phyloP scores from a whole-genome alignment of 2,113 vertebrate genomes.

The Prinia subflava region DNA sequence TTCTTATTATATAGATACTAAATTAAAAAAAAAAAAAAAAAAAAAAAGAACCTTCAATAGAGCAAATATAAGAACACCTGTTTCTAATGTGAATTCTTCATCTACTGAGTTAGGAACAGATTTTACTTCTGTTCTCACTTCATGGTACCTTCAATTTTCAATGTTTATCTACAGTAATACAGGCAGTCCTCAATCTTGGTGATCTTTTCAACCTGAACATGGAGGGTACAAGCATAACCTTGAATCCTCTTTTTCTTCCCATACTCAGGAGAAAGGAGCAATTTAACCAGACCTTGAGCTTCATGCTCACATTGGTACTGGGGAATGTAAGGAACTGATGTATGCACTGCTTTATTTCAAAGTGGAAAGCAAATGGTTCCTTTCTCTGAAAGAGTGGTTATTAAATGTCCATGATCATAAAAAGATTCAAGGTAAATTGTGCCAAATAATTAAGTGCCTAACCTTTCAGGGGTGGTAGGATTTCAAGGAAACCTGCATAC shows the following conservation, averaged over 20 bases:
- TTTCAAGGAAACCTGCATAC: not conserved
- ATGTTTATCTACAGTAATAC: not conserved
- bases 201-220: not conserved
- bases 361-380: not conserved
- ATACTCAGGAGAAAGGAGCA: not conserved
- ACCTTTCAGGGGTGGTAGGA: not conserved
- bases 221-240: not conserved
- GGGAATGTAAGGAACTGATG: not conserved
- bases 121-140: not conserved
- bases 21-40: not conserved
- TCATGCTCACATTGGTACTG: not conserved
- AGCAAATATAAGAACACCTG: not conserved
- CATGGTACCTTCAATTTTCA: not conserved
- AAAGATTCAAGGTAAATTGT: not conserved
- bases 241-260: not conserved
- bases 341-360: not conserved
- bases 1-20: not conserved
- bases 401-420: not conserved
- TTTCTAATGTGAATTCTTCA: not conserved
- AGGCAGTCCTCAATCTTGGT: not conserved
- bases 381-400: not conserved
- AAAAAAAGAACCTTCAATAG: not conserved
- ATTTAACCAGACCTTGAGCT: not conserved
- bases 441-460: not conserved
- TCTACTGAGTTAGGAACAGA: not conserved